Evolutionary conservation across 2,888 invertebrate genomes (phyloP).

Genomic region (Cerceris rybyensis): DNA sequence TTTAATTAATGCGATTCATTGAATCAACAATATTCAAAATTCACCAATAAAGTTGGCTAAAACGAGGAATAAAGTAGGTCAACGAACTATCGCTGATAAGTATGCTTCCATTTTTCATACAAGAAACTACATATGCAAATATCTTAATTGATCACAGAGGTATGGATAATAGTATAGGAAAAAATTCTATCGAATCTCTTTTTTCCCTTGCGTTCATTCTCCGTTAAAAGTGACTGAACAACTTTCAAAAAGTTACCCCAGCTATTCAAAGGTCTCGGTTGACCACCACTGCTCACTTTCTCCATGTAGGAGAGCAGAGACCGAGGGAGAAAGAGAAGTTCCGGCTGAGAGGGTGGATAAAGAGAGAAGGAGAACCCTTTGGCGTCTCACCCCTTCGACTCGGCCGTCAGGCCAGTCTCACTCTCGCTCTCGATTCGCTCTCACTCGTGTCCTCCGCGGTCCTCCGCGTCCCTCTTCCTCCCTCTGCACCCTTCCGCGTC

Average conservation of each 20-base stretch:
- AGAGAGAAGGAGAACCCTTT: slow-evolving; percentile 75
- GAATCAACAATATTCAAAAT: too few relatives aligned
- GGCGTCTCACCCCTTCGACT: slow-evolving; percentile 77
- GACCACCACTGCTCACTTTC: slow-evolving; percentile 80
- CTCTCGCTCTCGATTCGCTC: slow-evolving; percentile 79
- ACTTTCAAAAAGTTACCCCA: slow-evolving; percentile 1
- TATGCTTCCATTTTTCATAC: neutral
- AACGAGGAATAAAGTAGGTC: slow-evolving; percentile 12
- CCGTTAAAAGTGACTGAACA: slow-evolving; percentile 10
- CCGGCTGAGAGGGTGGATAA: slow-evolving; percentile 14
- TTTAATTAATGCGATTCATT: too few relatives aligned
- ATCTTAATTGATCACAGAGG: neutral
- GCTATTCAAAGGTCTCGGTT: slow-evolving; percentile 53
- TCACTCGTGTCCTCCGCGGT: slow-evolving; percentile 68
- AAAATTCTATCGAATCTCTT: neutral
- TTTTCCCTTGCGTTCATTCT: neutral
- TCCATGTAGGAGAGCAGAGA: slow-evolving; percentile 61
- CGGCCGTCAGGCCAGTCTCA: slow-evolving; percentile 74
- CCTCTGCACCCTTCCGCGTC: slow-evolving; percentile 47
- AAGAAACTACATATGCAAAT: neutral
- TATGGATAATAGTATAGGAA: neutral
- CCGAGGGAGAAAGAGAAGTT: slow-evolving; percentile 62
- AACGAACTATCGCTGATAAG: slow-evolving; percentile 4
- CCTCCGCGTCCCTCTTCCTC: slow-evolving; percentile 13
- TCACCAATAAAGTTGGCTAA: too few relatives aligned